Conservation (phyloP, 2,888 invertebrate genomes). For the Lithophane socia region DNA sequence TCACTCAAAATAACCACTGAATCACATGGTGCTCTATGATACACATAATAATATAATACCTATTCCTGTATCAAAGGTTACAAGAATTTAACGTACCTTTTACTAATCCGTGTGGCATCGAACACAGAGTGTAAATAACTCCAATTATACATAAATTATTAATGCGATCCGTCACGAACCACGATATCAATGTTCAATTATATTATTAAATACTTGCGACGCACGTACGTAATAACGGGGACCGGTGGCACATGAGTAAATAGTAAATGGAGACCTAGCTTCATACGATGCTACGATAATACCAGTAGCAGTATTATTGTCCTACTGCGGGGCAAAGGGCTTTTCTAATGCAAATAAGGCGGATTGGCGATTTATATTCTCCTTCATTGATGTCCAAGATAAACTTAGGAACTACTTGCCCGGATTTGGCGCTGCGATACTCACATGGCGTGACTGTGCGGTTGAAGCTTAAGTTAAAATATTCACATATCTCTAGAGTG, state of each 20-base stretch:
- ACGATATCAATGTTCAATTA: conserved; percentile 29
- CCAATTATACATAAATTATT: conserved; percentile 14
- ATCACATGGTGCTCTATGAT: neutral
- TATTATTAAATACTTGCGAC: conserved; percentile 34
- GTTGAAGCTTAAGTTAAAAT: too few relatives aligned
- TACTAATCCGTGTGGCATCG: neutral
- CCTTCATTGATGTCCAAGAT: neutral
- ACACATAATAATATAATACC: neutral
- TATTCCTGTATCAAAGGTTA: conserved; percentile 16
- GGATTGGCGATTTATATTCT: neutral
- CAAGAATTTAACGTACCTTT: conserved; percentile 5
- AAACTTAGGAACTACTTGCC: neutral
- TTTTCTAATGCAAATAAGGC: neutral
- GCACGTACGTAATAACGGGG: conserved; percentile 32
- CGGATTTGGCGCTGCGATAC: neutral
- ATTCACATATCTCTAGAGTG: too few relatives aligned
- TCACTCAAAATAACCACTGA: neutral
- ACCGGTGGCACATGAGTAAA: conserved; percentile 10
- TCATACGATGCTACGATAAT: neutral
- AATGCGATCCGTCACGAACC: conserved; percentile 32
- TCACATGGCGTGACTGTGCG: neutral
- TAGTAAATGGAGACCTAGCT: conserved; percentile 20
- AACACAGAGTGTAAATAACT: conserved; percentile 24
- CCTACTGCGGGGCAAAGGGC: neutral
- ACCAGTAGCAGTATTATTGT: neutral